Evolutionary conservation across 2,113 vertebrate genomes (phyloP).

Genomic region (Trematocara nigrifrons): DNA sequence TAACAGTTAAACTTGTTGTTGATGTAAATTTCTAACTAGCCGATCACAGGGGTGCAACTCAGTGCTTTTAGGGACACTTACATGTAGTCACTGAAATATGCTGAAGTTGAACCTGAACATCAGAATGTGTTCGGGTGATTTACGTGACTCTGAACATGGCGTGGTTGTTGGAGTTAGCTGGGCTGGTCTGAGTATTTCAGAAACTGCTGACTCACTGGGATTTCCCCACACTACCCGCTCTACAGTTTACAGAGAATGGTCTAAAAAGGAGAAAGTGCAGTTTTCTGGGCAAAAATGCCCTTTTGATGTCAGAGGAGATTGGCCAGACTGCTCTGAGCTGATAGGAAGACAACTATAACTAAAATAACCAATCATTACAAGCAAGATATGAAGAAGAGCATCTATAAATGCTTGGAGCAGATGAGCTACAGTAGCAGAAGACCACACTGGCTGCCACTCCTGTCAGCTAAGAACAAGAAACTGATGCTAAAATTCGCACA

Average conservation of each 20-base stretch:
- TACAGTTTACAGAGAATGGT: not conserved
- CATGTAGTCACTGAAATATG: not conserved
- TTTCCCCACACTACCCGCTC: not conserved
- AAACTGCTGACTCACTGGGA: not conserved
- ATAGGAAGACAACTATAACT: not conserved
- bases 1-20: not conserved
- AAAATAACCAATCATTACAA: not conserved
- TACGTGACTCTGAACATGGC: fast-evolving
- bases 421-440: not conserved
- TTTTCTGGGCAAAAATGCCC: not conserved
- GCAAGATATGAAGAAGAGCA: not conserved
- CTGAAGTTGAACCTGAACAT: not conserved
- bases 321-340: fast-evolving
- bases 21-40: not conserved
- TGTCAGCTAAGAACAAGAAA: not conserved
- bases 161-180: not conserved
- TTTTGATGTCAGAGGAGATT: not conserved
- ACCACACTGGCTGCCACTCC: not conserved
- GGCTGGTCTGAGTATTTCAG: not conserved
- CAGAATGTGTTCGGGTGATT: not conserved
- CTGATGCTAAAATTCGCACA: fast-evolving
- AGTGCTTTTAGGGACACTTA: not conserved
- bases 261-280: not conserved
- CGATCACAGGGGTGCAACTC: not conserved
- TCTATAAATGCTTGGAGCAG: not conserved